phyloP scores from a whole-genome alignment of 2,888 invertebrate genomes.

The Leptothorax acervorum region DNA sequence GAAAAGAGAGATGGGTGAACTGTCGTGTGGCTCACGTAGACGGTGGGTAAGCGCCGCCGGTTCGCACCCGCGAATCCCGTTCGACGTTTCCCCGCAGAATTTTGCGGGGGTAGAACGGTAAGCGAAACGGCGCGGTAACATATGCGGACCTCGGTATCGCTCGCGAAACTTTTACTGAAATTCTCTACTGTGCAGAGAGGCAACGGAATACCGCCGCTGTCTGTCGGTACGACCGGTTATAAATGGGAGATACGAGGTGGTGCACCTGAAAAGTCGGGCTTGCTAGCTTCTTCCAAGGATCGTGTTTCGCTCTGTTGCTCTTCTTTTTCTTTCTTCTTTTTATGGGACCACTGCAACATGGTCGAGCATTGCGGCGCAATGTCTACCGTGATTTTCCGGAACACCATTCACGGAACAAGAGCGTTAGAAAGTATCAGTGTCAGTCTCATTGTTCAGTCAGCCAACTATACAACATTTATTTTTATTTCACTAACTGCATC shows the following conservation, averaged over 20 bases:
- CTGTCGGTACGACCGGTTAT: conserved; percentile 50
- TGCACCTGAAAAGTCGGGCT: conserved; percentile 47
- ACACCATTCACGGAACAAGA: background rate
- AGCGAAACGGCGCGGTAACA: conserved; percentile 46
- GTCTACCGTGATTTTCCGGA: conserved; percentile 35
- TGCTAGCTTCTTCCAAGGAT: conserved; percentile 41
- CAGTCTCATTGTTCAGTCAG: background rate
- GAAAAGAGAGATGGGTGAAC: conserved; percentile 24
- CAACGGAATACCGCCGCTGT: conserved; percentile 52
- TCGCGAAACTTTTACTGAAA: conserved; percentile 57
- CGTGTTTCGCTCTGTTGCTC: background rate
- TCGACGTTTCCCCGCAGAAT: conserved; percentile 31
- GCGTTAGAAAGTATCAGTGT: background rate
- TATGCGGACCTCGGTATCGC: conserved; percentile 53
- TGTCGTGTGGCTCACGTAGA: conserved; percentile 45
- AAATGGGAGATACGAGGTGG: conserved; percentile 58
- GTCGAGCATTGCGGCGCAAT: conserved; percentile 14
- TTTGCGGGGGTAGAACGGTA: conserved; percentile 19
- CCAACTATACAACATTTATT: background rate
- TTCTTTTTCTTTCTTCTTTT: conserved; percentile 4
- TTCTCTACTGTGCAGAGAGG: conserved; percentile 36
- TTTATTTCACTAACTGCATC: background rate
- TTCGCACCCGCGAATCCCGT: conserved; percentile 33
- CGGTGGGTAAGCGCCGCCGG: conserved; percentile 48
- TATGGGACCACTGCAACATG: conserved; percentile 20